phyloP scores from a whole-genome alignment of 2,888 invertebrate species.

The Cremastobaeus sp. region DNA sequence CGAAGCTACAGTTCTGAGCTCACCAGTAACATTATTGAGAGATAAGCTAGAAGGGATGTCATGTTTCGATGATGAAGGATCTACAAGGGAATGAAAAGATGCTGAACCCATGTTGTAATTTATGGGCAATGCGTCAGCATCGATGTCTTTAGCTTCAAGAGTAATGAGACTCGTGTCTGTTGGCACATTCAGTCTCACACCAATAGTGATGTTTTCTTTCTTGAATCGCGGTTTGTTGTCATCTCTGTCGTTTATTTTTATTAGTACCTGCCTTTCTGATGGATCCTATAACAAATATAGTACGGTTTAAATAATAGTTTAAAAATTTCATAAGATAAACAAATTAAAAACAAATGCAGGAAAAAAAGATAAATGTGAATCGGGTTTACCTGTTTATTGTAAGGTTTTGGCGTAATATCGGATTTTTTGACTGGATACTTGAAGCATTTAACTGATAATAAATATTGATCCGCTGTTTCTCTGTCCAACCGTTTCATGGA shows the following conservation, averaged over 20 bases:
- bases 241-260: constrained; percentile 85
- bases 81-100: constrained; percentile 84
- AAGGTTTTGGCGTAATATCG: constrained; percentile 79
- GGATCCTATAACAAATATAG: constrained; percentile 80
- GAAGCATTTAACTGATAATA: constrained; percentile 85
- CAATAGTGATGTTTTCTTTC: constrained; percentile 83
- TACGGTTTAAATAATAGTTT: too few relatives aligned
- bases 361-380: too few relatives aligned
- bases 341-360: too few relatives aligned
- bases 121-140: constrained; percentile 84
- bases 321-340: background rate
- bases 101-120: constrained; percentile 83
- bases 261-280: constrained; percentile 83
- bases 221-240: constrained; percentile 86
- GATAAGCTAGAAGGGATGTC: constrained; percentile 79
- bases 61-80: constrained; percentile 79
- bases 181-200: constrained; percentile 86
- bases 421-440: constrained; percentile 78
- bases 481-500: constrained; percentile 84
- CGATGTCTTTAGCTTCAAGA: constrained; percentile 84
- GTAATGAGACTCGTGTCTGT: constrained; percentile 85
- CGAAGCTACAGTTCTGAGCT: constrained; percentile 81
- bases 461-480: constrained; percentile 81
- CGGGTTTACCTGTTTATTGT: constrained; percentile 79
- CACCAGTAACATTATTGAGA: constrained; percentile 85